phyloP scores from a whole-genome alignment of 2,113 vertebrate species.

The Prunella himalayana region DNA sequence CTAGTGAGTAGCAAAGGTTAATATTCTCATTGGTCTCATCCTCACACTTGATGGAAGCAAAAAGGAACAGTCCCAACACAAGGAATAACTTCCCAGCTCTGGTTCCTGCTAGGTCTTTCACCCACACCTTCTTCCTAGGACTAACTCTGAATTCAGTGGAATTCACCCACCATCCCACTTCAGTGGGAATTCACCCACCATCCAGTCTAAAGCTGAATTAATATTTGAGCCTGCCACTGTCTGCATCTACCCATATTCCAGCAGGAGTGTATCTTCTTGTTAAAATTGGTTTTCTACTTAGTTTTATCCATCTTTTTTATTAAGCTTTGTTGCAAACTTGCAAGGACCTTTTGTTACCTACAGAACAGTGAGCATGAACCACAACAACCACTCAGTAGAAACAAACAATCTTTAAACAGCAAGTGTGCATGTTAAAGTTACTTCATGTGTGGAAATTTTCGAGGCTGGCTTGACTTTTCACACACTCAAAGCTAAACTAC shows the following conservation, averaged over 20 bases:
- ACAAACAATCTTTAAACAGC: background rate
- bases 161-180: background rate
- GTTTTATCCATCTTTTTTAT: background rate
- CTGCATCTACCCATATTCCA: background rate
- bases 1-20: background rate
- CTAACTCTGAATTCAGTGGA: background rate
- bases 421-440: background rate
- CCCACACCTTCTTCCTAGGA: no score
- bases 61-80: background rate
- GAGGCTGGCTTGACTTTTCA: background rate
- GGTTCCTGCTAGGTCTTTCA: background rate
- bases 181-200: background rate
- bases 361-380: background rate
- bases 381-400: background rate
- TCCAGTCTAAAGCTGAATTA: background rate
- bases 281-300: background rate
- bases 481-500: background rate
- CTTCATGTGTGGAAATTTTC: background rate
- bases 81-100: background rate
- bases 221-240: background rate
- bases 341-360: background rate
- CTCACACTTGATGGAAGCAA: background rate
- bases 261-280: background rate
- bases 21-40: background rate
- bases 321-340: background rate